Evolutionary conservation across 2,888 invertebrate species (phyloP), one percentile per base, ranked within the genome.

Genomic region (Sesia bembeciformis): DNA sequence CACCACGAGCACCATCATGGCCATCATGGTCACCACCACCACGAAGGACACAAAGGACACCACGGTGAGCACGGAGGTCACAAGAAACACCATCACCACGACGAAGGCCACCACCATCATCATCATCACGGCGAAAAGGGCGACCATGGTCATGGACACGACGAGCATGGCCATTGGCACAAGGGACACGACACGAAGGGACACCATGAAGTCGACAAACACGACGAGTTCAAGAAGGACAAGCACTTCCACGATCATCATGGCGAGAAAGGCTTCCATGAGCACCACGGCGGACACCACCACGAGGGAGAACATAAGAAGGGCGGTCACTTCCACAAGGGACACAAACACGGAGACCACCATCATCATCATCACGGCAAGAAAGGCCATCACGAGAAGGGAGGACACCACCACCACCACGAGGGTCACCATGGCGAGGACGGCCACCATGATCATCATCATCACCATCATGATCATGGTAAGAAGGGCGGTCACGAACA

Each of bases 111-210:
- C 76, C 91, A 92, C 63, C 88, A 90, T 51, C 91, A 92, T 61
- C 91, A 92, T 58, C 90, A 92, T 62, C 91, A 92, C 61, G 93
- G 91, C 0, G 91, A 92, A 58, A 92, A 93, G 65, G 93, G 92
- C 7, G 92, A 92, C 56, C 92, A 92, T 62, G 92, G 92, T 0
- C 83, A 84, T 58, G 83, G 84, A 1, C 84, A 84, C 58, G 89
- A 90, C 40, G 89, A 87, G 62, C 85, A 87, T 61, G 95, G 95
- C 5, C 91, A 92, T 66, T 95, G 92, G 84, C 94, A 94, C 65
- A 96, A 96, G 73, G 96, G 95, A 0, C 95, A 96, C 81, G 93
- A 93, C 78, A 95, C 95, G 59, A 94, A 96, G 73, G 95, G 96
- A 60, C 94, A 95, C 68, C 96, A 96, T 72, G 93, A 95, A 64